These are phyloP conservation scores for Poecilia picta DNA, from an alignment of 2,797 vertebrate species.

Conservation along the genomic window DNA sequence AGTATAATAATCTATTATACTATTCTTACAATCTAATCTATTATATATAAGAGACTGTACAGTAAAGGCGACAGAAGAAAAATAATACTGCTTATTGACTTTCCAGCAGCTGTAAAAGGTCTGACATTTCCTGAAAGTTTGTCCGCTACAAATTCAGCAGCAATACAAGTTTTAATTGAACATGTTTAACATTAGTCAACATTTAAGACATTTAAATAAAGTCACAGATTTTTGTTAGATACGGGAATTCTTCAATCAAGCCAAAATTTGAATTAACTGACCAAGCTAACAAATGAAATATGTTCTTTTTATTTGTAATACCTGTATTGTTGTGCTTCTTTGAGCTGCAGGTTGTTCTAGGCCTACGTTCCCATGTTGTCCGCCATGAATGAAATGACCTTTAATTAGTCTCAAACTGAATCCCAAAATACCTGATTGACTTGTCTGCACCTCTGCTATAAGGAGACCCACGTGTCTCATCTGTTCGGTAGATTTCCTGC, in stretches of 20 bases:
- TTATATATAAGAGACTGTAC: background rate
- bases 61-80: background rate
- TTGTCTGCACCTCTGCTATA: constrained; percentile 38
- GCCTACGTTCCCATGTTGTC: constrained; percentile 33
- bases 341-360: constrained; percentile 1
- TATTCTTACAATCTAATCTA: too few relatives aligned
- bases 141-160: background rate
- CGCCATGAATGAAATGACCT: constrained; percentile 45
- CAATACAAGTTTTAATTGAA: background rate
- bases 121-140: background rate
- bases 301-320: background rate
- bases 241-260: background rate
- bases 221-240: background rate
- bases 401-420: constrained; percentile 51
- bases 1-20: background rate
- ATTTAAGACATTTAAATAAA: background rate
- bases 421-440: constrained; percentile 45
- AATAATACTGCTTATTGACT: background rate
- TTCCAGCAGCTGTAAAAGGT: background rate
- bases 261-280: background rate
- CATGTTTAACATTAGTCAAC: background rate
- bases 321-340: background rate
- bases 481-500: constrained; percentile 60
- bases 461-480: constrained; percentile 45
- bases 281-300: background rate